A percentile compares a stretch with the other conserved stretches of the same genome.
Evolutionary conservation across 1,140 invertebrate genomes (phyloP).

Genomic region (Wasmannia auropunctata): DNA sequence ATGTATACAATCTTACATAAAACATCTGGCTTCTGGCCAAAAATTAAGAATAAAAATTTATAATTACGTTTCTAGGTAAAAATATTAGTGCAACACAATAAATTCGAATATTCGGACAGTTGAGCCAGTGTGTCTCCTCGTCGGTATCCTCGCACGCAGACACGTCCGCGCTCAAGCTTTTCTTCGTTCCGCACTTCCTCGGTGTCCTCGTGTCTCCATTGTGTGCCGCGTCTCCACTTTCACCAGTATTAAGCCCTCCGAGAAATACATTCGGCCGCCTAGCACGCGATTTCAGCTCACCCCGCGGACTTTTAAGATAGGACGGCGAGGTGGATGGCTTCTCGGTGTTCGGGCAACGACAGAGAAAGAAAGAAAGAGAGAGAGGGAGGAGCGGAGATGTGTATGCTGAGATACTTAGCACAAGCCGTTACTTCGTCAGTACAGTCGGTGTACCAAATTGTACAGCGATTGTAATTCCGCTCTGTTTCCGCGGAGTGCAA

Average conservation of each 20-base stretch:
- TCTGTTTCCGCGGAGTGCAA: constrained; percentile 7
- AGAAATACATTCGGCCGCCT: constrained; percentile 70
- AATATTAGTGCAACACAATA: neutral
- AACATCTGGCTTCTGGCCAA: neutral
- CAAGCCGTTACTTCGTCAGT: constrained; percentile 70
- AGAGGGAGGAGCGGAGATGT: constrained; percentile 51
- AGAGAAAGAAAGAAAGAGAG: neutral
- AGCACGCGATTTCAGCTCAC: constrained; percentile 64
- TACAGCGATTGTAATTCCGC: neutral
- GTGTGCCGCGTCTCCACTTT: constrained; percentile 63
- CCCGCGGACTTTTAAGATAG: constrained; percentile 14
- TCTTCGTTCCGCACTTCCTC: constrained; percentile 31
- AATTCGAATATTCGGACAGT: neutral
- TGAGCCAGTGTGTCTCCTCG: neutral
- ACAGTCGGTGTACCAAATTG: constrained; percentile 65
- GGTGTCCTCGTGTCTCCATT: constrained; percentile 49
- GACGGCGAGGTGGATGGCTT: neutral
- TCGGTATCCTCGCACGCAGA: neutral
- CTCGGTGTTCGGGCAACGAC: neutral
- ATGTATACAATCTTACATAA: neutral
- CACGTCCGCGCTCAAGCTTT: constrained; percentile 25
- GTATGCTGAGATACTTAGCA: constrained; percentile 69
- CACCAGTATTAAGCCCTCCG: constrained; percentile 69
- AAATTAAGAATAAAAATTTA: neutral
- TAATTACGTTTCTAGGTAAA: neutral